phyloP scores from a whole-genome alignment of 1,140 invertebrate genomes.

The Camponotus pennsylvanicus region DNA sequence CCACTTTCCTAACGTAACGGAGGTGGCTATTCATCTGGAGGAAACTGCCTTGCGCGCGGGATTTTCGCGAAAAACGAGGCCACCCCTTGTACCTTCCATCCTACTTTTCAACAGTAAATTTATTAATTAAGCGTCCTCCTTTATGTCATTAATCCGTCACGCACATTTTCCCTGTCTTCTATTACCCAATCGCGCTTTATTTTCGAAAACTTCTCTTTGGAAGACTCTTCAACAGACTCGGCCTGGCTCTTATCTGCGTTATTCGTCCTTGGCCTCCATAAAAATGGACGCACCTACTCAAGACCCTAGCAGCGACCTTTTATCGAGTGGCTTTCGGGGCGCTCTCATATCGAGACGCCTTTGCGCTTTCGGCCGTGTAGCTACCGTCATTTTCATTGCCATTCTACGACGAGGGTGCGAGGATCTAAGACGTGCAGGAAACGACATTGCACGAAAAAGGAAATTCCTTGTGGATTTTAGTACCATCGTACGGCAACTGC shows the following conservation, averaged over 20 bases:
- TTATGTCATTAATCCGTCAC: conserved; percentile 40
- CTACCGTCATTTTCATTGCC: conserved; percentile 68
- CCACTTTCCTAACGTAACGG: conserved; percentile 72
- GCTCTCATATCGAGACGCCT: conserved; percentile 59
- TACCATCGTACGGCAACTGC: not conserved
- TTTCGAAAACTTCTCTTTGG: not conserved
- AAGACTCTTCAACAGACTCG: not conserved
- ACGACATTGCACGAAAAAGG: conserved; percentile 44
- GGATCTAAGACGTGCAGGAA: conserved; percentile 61
- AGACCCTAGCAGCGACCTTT: conserved; percentile 62
- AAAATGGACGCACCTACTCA: conserved; percentile 66
- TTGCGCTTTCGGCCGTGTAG: conserved; percentile 38
- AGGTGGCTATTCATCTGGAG: conserved; percentile 74
- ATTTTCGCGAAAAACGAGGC: conserved; percentile 73
- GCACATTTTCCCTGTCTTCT: not conserved
- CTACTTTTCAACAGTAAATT: conserved; percentile 59
- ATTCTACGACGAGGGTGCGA: conserved; percentile 51
- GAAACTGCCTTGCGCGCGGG: conserved; percentile 62
- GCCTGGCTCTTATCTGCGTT: conserved; percentile 60
- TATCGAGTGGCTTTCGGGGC: conserved; percentile 67
- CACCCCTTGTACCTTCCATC: conserved; percentile 35
- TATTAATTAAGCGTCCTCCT: conserved; percentile 70
- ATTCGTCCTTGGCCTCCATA: conserved; percentile 69
- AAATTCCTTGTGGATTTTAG: conserved; percentile 66
- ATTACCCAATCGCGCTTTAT: not conserved